A percentile compares a stretch with the other conserved stretches of the same genome.
Conservation (phyloP, 1,140 invertebrate genomes). For the Ceratina japonica region DNA sequence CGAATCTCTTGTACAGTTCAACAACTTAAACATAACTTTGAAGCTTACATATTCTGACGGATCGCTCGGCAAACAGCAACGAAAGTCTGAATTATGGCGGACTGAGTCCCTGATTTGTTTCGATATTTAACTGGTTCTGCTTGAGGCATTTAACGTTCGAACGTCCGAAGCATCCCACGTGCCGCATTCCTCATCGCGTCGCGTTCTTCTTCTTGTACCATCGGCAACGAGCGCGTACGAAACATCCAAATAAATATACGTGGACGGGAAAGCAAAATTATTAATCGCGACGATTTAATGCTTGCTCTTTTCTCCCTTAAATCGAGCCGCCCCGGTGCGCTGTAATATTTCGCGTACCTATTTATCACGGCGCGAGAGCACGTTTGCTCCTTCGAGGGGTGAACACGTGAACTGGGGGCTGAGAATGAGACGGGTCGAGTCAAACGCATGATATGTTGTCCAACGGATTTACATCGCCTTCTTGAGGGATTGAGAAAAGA, state of each 20-base stretch:
- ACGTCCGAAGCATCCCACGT: background rate
- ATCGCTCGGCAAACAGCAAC: slow-evolving; percentile 75
- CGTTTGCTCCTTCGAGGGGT: slow-evolving; percentile 51
- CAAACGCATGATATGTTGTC: slow-evolving; percentile 73
- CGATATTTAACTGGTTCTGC: slow-evolving; percentile 78
- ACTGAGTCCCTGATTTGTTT: slow-evolving; percentile 78
- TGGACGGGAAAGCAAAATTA: too few species aligned
- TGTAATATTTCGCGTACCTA: slow-evolving; percentile 45
- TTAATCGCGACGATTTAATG: too few species aligned
- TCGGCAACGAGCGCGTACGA: background rate
- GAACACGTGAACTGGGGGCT: slow-evolving; percentile 49
- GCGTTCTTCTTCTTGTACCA: background rate
- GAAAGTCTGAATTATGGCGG: slow-evolving; percentile 77
- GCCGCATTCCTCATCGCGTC: background rate
- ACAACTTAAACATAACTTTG: slow-evolving; percentile 79
- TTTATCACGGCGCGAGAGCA: slow-evolving; percentile 22
- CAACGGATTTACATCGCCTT: slow-evolving; percentile 75
- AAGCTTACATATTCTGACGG: slow-evolving; percentile 76
- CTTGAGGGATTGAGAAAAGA: slow-evolving; percentile 67
- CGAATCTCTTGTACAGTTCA: slow-evolving; percentile 69
- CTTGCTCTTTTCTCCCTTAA: background rate
- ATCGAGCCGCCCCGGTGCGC: background rate
- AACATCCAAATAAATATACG: too few species aligned
- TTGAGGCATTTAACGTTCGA: slow-evolving; percentile 51
- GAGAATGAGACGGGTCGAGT: slow-evolving; percentile 48